Evolutionary conservation across 2,888 invertebrate species (phyloP), one percentile per base, ranked within the genome.

Genomic region (Muscina levida): DNA sequence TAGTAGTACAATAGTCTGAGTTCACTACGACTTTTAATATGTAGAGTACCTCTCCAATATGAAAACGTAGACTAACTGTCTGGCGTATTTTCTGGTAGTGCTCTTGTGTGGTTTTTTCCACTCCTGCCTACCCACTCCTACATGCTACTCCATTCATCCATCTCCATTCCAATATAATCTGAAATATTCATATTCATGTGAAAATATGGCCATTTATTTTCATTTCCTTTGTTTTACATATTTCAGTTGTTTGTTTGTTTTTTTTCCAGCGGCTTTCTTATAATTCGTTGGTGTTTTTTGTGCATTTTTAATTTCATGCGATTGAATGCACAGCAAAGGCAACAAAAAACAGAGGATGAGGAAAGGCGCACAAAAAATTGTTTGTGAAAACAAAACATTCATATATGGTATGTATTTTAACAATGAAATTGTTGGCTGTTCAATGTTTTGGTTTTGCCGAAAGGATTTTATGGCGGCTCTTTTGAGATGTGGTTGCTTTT

Each of bases 201-300:
- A 53, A 68, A 72, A 62, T 70, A 65, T 73, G 72, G 39, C 62
- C n/a, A 65, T 46, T 75, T 67, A 57, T 42, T 59, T 59, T 59
- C 39, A 39, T 59, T 6, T 11, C 17, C 39, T 59, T 17, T 59
- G 48, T 48, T 48, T 17, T 37, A 6, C 5, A 8, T 13, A 11
- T 22, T 15, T 57, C 4, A 10, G 10, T 37, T 17, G 15, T 39
- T 44, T 37, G 19, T 70, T 53, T 10, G 11, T 44, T 53, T 26
- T n/a, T n/a, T n/a, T n/a, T n/a, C n/a, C n/a, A n/a, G n/a, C n/a
- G n/a, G n/a, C n/a, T n/a, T n/a, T n/a, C n/a, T n/a, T n/a, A n/a
- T n/a, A n/a, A n/a, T n/a, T n/a, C n/a, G n/a, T n/a, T n/a, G n/a
- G n/a, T 22, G 15, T 44, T 22, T 62, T 13, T 26, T 24, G 67